A percentile compares a stretch with the other conserved stretches of the same genome.
Conservation (phyloP, 1,140 invertebrate species). For the Lordiphosa stackelbergi region DNA sequence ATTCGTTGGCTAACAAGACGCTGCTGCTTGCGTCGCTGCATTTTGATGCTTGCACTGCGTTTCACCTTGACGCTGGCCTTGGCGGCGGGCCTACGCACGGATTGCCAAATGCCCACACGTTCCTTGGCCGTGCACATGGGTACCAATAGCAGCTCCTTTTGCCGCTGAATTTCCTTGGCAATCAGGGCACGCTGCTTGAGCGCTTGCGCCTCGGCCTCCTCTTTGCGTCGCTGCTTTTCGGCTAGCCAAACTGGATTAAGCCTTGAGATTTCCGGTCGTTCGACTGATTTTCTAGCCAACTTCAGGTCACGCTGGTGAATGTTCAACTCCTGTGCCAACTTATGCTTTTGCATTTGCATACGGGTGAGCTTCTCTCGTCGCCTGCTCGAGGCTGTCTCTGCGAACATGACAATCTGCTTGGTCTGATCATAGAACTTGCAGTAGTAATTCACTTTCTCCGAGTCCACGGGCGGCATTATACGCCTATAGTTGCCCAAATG, state of each 20-base stretch:
- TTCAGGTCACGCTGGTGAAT: background rate
- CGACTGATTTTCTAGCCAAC: background rate
- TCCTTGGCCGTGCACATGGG: conserved; percentile 11
- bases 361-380: conserved; percentile 25
- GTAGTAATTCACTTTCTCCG: conserved; percentile 59
- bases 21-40: conserved; percentile 13
- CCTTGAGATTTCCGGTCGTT: background rate
- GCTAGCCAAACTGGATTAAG: background rate
- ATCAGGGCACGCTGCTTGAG: conserved; percentile 31
- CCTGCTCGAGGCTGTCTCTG: conserved; percentile 82
- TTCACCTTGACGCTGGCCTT: conserved; percentile 8
- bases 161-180: conserved; percentile 18
- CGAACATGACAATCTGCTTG: conserved; percentile 82
- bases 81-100: background rate
- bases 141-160: conserved; percentile 25
- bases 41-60: conserved; percentile 4
- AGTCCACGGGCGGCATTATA: conserved; percentile 62
- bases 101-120: conserved; percentile 7
- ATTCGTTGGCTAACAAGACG: conserved; percentile 20
- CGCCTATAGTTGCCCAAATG: conserved; percentile 85
- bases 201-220: conserved; percentile 15
- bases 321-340: conserved; percentile 1
- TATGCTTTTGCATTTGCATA: conserved; percentile 15
- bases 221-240: background rate
- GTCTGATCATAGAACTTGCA: conserved; percentile 81